Conservation (phyloP, 2,113 vertebrate genomes). For the Xenus cinereus region DNA sequence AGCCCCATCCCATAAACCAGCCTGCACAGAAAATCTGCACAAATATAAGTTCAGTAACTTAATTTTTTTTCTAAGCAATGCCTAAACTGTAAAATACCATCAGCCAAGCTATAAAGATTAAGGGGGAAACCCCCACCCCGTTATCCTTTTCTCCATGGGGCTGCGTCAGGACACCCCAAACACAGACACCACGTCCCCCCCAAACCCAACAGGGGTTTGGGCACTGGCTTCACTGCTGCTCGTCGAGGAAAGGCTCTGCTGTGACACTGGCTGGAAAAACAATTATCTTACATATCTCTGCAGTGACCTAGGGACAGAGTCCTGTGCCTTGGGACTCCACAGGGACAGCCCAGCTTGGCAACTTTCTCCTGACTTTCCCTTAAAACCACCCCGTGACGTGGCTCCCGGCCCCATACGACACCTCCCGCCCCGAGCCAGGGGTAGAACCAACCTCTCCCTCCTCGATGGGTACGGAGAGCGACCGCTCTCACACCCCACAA, state of each 20-base stretch:
- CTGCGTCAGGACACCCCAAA: neutral
- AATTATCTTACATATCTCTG: neutral
- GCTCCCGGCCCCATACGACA: rapidly evolving
- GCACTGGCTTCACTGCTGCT: rapidly evolving
- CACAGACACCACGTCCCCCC: neutral
- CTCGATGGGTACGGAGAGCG: rapidly evolving
- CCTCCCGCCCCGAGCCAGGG: neutral
- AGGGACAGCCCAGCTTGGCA: neutral
- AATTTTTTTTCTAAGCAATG: rapidly evolving
- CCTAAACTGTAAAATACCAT: neutral
- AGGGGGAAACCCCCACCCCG: neutral
- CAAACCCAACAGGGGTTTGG: neutral
- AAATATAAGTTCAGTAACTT: rapidly evolving
- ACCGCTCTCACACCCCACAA: rapidly evolving
- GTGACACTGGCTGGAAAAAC: neutral
- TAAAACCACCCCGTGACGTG: rapidly evolving
- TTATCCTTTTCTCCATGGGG: neutral
- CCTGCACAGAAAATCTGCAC: neutral
- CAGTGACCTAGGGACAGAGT: neutral
- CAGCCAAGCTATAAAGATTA: neutral
- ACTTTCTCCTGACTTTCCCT: neutral
- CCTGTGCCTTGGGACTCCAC: rapidly evolving
- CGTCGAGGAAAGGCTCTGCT: neutral
- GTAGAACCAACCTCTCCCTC: rapidly evolving
- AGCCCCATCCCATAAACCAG: rapidly evolving